phyloP scores from a whole-genome alignment of 2,888 invertebrate genomes.

The Eurytoma adleriae region DNA sequence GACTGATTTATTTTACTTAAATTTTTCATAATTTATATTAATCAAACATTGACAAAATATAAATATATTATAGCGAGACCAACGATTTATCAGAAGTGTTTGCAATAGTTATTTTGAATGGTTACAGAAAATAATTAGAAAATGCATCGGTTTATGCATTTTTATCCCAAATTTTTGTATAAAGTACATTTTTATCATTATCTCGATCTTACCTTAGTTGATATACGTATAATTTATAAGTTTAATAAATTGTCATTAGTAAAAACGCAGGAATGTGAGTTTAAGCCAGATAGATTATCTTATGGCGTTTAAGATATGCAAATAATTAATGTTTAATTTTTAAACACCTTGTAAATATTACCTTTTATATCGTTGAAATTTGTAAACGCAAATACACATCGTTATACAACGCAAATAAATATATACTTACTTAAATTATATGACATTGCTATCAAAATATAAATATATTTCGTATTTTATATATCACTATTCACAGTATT shows the following conservation, averaged over 20 bases:
- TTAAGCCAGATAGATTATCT: constrained; percentile 61
- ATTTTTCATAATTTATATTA: constrained; percentile 33
- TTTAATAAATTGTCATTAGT: constrained; percentile 55
- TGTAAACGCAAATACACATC: constrained; percentile 61
- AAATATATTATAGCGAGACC: constrained; percentile 27
- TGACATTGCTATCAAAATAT: constrained; percentile 68
- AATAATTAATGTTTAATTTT: constrained; percentile 57
- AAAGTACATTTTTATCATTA: constrained; percentile 51
- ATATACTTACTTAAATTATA: constrained; percentile 74
- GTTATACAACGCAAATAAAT: constrained; percentile 64
- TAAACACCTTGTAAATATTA: constrained; percentile 63
- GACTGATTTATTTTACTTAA: constrained; percentile 52
- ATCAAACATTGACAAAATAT: constrained; percentile 20
- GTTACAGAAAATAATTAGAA: constrained; percentile 13
- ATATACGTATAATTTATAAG: constrained; percentile 52
- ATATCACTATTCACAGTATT: constrained; percentile 57
- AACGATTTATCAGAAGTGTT: constrained; percentile 27
- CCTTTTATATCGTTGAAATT: constrained; percentile 70
- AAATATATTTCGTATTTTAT: constrained; percentile 75
- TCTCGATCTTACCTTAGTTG: constrained; percentile 52
- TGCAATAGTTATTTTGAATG: constrained; percentile 4
- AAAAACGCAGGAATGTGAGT: constrained; percentile 59
- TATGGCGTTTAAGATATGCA: constrained; percentile 55
- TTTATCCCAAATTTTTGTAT: constrained; percentile 44
- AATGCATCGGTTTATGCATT: constrained; percentile 54